phyloP scores from a whole-genome alignment of 2,113 vertebrate genomes.

The Ochotona princeps region DNA sequence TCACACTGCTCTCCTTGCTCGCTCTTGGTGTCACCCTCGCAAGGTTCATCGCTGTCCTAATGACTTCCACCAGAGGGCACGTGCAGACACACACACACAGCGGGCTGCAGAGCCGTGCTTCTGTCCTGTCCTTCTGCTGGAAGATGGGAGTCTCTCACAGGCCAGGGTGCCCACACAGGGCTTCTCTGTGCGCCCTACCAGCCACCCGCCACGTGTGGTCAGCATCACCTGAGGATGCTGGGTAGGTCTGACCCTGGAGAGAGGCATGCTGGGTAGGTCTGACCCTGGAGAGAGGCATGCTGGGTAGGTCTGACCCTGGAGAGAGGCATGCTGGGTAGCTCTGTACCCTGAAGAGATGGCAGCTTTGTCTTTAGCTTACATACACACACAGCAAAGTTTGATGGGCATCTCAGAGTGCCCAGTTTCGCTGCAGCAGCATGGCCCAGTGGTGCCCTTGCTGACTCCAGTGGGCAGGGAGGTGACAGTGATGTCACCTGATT shows the following conservation, averaged over 20 bases:
- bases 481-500: neutral
- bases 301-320: too few relatives aligned
- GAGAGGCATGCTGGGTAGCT: neutral
- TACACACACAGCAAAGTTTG: neutral
- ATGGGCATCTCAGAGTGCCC: constrained; percentile 11
- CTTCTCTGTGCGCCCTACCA: neutral
- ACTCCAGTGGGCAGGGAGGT: neutral
- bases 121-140: neutral
- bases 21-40: neutral
- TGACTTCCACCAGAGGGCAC: neutral
- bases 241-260: too few relatives aligned
- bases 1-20: neutral
- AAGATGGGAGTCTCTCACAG: neutral
- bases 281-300: too few relatives aligned
- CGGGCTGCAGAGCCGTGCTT: neutral
- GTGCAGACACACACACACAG: neutral
- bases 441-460: neutral
- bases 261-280: neutral
- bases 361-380: neutral
- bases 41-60: neutral
- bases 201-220: neutral
- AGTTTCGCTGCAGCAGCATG: neutral
- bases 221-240: too few relatives aligned
- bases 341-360: neutral
- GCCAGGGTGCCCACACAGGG: neutral